Percentiles rank a stretch among this genome's conserved stretches.
phyloP scores from a whole-genome alignment of 2,888 invertebrate genomes.

The Netelia melanura region DNA sequence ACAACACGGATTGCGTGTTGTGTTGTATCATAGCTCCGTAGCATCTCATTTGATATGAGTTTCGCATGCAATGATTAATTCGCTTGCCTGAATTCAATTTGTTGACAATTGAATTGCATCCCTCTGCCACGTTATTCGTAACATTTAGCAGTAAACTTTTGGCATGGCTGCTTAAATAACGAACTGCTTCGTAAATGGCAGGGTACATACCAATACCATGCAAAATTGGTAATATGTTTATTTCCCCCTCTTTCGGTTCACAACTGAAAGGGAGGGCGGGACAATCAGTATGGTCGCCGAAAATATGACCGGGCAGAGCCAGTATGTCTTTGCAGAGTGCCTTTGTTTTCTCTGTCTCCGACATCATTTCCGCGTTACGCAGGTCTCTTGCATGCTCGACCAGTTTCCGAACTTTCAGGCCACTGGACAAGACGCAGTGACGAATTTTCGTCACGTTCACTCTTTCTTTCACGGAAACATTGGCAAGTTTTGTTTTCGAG shows the following conservation, averaged over 20 bases:
- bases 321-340: constrained; percentile 54
- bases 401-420: constrained; percentile 22
- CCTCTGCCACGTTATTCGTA: constrained; percentile 67
- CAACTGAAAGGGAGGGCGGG: not conserved
- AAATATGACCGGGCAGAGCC: constrained; percentile 60
- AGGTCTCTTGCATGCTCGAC: constrained; percentile 15
- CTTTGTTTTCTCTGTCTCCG: constrained; percentile 2
- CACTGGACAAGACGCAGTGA: not conserved
- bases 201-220: constrained; percentile 48
- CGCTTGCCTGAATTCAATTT: constrained; percentile 67
- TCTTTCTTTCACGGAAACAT: not conserved
- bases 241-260: constrained; percentile 1
- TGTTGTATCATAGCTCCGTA: constrained; percentile 77
- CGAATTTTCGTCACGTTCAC: constrained; percentile 9
- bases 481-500: not conserved
- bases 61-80: constrained; percentile 73
- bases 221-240: constrained; percentile 51
- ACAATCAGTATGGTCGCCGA: constrained; percentile 67
- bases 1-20: constrained; percentile 72
- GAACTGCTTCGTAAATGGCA: constrained; percentile 41
- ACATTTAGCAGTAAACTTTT: constrained; percentile 62
- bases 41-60: constrained; percentile 77
- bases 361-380: not conserved
- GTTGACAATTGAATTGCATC: not conserved
- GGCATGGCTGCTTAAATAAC: constrained; percentile 37